Evolutionary conservation across 2,797 vertebrate genomes (phyloP), one percentile per base, ranked within the genome.

Genomic region (Thripadectes ignobilis): DNA sequence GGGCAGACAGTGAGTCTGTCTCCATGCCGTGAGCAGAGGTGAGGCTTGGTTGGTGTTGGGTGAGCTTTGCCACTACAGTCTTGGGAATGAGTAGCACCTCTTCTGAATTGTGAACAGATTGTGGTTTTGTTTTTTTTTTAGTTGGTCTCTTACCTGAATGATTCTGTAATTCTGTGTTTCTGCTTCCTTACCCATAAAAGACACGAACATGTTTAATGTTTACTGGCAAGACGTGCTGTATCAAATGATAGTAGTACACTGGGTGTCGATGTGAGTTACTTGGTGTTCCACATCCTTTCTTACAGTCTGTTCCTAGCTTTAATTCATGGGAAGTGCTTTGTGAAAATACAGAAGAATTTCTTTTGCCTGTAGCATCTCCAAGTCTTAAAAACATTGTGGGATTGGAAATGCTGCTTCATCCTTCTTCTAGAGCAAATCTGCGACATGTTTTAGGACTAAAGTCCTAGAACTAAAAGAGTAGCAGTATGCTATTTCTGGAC

Each of bases 251-350:
- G 43, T n/a, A 16, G 39, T 15, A 30, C 26, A 8, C 2, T 38
- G 52, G 23, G 21, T 0, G 0, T 43, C 5, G 6, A 2, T 43
- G 27, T 5, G 41, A 86, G 46, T 80, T 74, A 14, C 19, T 59
- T 15, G 3, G 3, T 77, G 30, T 79, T 83, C 48, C 18, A 4
- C 11, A 9, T 59, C 34, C 49, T 89, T 73, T 62, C 45, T 75
- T 41, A 14, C 15, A 51, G 30, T 39, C 26, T 55, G 2, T 55
- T 62, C 16, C 52, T 57, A 41, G 29, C 14, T 93, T 49, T 80
- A 67, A 48, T 71, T 54, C 46, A 29, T 46, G 48, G 85, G 68
- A 91, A 57, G 58, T 36, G 24, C 38, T 75, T 61, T 75, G 34
- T 63, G 45, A 78, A 86, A 95, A 30, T 17, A 32, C 0, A 7